Conservation (phyloP, 2,113 vertebrate genomes). For the Peromyscus californicus region DNA sequence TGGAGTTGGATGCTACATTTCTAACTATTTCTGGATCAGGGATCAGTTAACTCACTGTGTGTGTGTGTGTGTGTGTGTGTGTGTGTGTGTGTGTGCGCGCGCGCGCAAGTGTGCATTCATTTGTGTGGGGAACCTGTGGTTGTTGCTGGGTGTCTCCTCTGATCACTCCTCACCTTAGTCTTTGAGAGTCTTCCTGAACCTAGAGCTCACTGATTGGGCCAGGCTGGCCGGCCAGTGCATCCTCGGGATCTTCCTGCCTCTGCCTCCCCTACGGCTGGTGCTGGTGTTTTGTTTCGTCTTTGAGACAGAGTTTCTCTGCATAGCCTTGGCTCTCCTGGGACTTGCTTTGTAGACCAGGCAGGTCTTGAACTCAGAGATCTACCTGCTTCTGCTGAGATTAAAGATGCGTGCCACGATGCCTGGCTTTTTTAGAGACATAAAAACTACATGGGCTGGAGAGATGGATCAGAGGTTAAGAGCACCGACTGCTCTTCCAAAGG, state of each 20-base stretch:
- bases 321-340: background rate
- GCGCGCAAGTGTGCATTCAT: background rate
- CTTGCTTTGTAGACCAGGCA: background rate
- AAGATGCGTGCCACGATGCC: background rate
- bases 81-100: too few species aligned
- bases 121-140: background rate
- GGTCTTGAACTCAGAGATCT: background rate
- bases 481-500: too few species aligned
- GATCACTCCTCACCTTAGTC: background rate
- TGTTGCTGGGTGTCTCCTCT: background rate
- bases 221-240: background rate
- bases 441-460: too few species aligned
- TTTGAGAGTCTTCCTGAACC: background rate
- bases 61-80: background rate
- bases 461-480: too few species aligned
- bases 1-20: background rate
- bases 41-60: background rate
- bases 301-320: background rate
- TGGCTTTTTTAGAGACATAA: background rate
- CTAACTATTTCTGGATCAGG: background rate
- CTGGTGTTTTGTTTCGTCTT: background rate
- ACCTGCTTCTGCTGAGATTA: background rate
- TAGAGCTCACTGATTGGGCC: background rate
- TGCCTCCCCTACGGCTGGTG: background rate
- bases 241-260: too few species aligned